Evolutionary conservation across 2,797 vertebrate genomes (phyloP), one percentile per base, ranked within the genome.

Genomic region (Poeciliopsis paucimaculata): DNA sequence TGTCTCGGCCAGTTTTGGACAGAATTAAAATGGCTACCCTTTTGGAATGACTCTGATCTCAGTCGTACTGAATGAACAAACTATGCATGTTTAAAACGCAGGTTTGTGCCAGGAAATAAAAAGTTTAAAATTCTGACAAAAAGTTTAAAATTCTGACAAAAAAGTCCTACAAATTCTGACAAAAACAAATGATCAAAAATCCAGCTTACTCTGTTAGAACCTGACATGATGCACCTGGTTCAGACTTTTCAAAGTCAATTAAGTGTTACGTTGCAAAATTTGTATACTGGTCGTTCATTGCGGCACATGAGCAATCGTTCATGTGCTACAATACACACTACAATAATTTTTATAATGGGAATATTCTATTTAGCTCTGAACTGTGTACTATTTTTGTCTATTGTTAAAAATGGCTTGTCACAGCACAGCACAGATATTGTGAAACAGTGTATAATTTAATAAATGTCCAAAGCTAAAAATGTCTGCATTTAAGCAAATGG

Each of bases 401-500:
- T 16, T 39, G 20, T 4, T 66, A 36, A 66, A 36, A 20, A 18
- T 66, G 34, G 18, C 34, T 36, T 39, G 34, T 66, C 18, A 26
- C 57, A 31, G 28, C 57, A 60, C 57, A 60, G 57, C 12, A 31
- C 57, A 60, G 57, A 66, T 41, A 41, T 10, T 10, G 9, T 23
- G 16, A 66, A 66, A 36, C 34, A 39, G 31, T 39, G 4, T 20
- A 36, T 36, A 20, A 66, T 66, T 36, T 15, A 47, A 15, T 51
- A 66, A 57, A 16, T 66, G 41, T 28, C 23, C 43, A 60, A 51
- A 60, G 46, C 5, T 39, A 18, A 77, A 5, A 62, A 46, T n/a
- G 70, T 23, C 12, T 36, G 11, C 3, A 53, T 31, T 76, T 55
- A 34, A 78, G 31, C 66, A 81, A 64, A 79, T 73, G 5, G 2